Conservation (phyloP, 2,797 vertebrate species). For the Eleutherodactylus coqui region DNA sequence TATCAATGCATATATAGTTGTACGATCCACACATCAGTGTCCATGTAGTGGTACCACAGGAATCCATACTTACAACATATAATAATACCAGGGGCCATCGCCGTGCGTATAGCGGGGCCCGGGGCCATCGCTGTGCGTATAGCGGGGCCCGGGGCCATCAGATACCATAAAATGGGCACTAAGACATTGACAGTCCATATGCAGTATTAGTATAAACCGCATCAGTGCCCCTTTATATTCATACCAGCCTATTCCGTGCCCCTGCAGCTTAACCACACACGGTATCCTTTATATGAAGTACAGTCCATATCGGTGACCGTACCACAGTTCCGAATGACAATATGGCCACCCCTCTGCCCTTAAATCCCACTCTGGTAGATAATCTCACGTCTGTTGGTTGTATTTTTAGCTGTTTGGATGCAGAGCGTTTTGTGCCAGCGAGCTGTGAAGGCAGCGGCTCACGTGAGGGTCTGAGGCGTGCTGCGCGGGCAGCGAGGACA, state of each 20-base stretch:
- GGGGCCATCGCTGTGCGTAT: too few species aligned
- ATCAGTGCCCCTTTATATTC: not conserved
- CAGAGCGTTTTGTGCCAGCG: conserved; percentile 65
- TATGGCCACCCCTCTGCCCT: not conserved
- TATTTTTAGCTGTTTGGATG: conserved; percentile 70
- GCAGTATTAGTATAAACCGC: too few species aligned
- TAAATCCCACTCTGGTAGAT: not conserved
- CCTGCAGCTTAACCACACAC: too few species aligned
- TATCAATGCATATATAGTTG: not conserved
- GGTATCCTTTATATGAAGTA: not conserved
- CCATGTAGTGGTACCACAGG: not conserved
- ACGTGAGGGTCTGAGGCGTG: conserved; percentile 55
- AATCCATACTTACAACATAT: too few species aligned
- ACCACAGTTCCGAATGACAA: not conserved
- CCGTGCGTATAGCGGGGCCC: too few species aligned
- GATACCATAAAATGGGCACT: too few species aligned
- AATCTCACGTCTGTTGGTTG: conserved; percentile 58
- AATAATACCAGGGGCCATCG: not conserved
- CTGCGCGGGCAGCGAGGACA: conserved; percentile 34
- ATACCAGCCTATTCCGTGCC: too few species aligned
- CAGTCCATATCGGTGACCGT: not conserved
- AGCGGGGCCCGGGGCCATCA: too few species aligned
- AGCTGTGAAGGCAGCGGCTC: conserved; percentile 59
- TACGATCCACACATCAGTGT: not conserved
- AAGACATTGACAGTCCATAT: too few species aligned